Evolutionary conservation across 1,140 invertebrate species (phyloP), one percentile per base, ranked within the genome.

Genomic region (Sarcophaga peregrina): DNA sequence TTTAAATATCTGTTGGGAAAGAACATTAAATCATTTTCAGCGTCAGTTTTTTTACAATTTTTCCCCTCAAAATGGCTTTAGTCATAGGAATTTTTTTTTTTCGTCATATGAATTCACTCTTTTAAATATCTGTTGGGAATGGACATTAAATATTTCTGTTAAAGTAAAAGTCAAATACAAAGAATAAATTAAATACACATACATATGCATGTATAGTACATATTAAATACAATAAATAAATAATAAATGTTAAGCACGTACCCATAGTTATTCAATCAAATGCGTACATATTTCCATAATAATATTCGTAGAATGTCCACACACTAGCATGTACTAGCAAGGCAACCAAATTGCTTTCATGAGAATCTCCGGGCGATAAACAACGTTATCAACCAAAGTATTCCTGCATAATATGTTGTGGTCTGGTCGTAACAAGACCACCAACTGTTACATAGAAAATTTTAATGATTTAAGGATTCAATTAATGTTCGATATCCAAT

Each of bases 191-290:
- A 72, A 72, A 17, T 37, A 37, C 1, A 37, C 25, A 37, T 2
- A 37, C 25, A 37, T 25, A 17, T 25, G n/a, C n/a, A n/a, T 8
- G 62, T 72, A 25, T 72, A 72, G n/a, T n/a, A n/a, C n/a, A n/a
- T n/a, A n/a, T n/a, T 20, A 9, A 37, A 37, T 52, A 13, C 9
- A 52, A 9, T 13, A 52, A 52, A 13, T 52, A 20, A 25, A 68
- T 68, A 68, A 68, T 20, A 20, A 68, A 68, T 68, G 17, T 68
- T 68, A 68, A 68, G 62, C 62, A 68, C 62, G 62, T 68, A 68
- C 54, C 8, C 20, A 9, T 3, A n/a, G 62, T 68, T 68, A 68
- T 37, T 37, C 25, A 68, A 68, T 68, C n/a, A 25, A 68, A 20
- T 68, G 62, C 20, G 15, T 68, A n/a, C n/a, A n/a, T n/a, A 68